Evolutionary conservation across 2,113 vertebrate species (phyloP).

Genomic region (Oceanodroma tethys): DNA sequence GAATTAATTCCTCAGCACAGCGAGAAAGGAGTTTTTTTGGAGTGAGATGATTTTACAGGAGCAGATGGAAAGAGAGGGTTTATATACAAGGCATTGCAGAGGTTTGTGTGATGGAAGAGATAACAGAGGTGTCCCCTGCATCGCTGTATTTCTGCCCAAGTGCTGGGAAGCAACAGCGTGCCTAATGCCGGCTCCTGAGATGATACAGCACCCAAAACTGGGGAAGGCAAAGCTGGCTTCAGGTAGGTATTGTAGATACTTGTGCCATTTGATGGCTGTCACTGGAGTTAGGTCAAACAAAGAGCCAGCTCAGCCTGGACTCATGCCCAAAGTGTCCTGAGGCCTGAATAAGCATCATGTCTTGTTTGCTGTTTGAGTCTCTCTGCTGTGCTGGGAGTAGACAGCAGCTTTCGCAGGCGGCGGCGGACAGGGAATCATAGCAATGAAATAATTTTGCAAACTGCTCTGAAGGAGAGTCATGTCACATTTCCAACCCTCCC

Average conservation of each 20-base stretch:
- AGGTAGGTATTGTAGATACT: neutral
- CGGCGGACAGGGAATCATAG: rapidly evolving
- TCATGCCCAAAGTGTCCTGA: neutral
- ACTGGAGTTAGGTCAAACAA: neutral
- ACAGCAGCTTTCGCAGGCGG: neutral
- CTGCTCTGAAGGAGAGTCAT: rapidly evolving
- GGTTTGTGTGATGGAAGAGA: neutral
- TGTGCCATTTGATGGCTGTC: neutral
- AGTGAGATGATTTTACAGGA: neutral
- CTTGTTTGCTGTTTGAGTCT: neutral
- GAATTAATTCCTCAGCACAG: neutral
- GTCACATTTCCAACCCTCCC: rapidly evolving
- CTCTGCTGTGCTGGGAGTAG: neutral
- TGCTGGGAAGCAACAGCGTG: neutral
- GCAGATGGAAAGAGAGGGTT: neutral
- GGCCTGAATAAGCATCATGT: neutral
- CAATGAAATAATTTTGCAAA: neutral
- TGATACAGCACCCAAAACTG: neutral
- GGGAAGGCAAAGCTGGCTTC: neutral
- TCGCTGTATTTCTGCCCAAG: neutral
- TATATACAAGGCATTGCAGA: neutral
- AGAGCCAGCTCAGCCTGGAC: neutral
- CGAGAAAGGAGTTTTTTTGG: rapidly evolving
- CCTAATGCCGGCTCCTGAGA: neutral
- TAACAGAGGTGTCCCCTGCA: neutral